Conservation (phyloP, 1,140 invertebrate species). For the Drosophila micromelanica region DNA sequence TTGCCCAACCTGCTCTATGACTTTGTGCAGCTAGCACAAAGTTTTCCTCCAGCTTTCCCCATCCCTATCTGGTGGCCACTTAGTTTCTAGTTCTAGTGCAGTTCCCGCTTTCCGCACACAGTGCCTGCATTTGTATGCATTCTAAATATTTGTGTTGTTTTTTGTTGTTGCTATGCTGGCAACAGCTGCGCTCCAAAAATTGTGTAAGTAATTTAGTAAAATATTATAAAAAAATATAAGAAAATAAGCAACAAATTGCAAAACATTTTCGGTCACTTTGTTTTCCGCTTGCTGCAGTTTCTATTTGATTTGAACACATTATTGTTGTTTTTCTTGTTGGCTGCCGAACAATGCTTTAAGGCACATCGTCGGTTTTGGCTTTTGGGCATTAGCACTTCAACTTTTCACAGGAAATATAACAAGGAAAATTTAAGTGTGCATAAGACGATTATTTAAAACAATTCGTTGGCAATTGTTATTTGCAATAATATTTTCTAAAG, state of each 20-base stretch:
- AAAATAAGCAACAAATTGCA: conserved; percentile 60
- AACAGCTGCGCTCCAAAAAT: conserved; percentile 66
- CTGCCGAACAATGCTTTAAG: conserved; percentile 28
- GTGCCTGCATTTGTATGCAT: conserved; percentile 53
- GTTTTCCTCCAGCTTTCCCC: background rate
- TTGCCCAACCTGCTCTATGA: conserved; percentile 25
- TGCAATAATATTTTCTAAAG: background rate
- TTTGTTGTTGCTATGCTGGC: conserved; percentile 23
- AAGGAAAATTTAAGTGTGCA: conserved; percentile 3
- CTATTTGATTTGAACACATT: conserved; percentile 35
- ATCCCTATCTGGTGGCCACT: background rate
- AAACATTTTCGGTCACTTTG: conserved; percentile 69
- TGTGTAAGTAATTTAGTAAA: conserved; percentile 74
- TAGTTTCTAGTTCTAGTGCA: conserved; percentile 7
- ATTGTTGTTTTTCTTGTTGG: conserved; percentile 21
- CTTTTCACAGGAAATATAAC: background rate
- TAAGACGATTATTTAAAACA: background rate
- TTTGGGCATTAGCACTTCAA: conserved; percentile 54
- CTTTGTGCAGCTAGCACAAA: conserved; percentile 20
- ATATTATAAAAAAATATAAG: conserved; percentile 72
- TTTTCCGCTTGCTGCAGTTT: conserved; percentile 25
- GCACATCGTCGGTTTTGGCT: conserved; percentile 43
- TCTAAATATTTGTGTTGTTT: conserved; percentile 58
- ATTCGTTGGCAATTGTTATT: background rate
- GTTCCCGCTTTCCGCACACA: background rate